These are phyloP conservation scores for Dicyrtoma fusca DNA, from an alignment of 2,888 invertebrate species.

Conservation along the genomic window DNA sequence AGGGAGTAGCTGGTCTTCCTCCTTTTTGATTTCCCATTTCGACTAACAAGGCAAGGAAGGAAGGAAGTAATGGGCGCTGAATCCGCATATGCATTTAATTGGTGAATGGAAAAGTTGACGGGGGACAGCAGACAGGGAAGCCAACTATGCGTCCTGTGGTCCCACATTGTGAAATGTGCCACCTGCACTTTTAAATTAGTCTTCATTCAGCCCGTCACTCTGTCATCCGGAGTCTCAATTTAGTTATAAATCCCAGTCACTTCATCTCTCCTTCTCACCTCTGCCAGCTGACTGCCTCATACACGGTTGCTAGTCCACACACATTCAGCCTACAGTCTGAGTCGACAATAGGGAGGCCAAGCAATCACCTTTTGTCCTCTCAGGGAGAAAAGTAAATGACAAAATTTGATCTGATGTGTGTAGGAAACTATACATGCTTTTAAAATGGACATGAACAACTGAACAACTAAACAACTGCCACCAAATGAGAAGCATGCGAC, in stretches of 20 bases:
- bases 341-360: no score
- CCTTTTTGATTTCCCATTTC: no score
- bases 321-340: no score
- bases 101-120: not conserved
- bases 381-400: no score
- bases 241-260: constrained; percentile 18
- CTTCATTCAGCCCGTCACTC: constrained; percentile 31
- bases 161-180: constrained; percentile 27
- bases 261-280: constrained; percentile 2
- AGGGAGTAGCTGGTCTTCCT: no score
- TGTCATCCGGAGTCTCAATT: constrained; percentile 29
- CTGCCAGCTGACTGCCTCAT: no score
- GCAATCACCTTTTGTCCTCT: no score
- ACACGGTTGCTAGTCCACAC: no score
- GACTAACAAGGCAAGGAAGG: not conserved
- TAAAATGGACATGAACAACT: not conserved
- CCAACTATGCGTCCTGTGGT: not conserved
- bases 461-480: no score
- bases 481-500: no score
- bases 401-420: no score
- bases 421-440: not conserved
- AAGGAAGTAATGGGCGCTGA: not conserved
- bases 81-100: not conserved
- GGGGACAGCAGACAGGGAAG: constrained; percentile 7
- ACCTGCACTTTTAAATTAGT: constrained; percentile 36